phyloP scores from a whole-genome alignment of 2,888 invertebrate genomes.

The Alviniconcha strummeri region DNA sequence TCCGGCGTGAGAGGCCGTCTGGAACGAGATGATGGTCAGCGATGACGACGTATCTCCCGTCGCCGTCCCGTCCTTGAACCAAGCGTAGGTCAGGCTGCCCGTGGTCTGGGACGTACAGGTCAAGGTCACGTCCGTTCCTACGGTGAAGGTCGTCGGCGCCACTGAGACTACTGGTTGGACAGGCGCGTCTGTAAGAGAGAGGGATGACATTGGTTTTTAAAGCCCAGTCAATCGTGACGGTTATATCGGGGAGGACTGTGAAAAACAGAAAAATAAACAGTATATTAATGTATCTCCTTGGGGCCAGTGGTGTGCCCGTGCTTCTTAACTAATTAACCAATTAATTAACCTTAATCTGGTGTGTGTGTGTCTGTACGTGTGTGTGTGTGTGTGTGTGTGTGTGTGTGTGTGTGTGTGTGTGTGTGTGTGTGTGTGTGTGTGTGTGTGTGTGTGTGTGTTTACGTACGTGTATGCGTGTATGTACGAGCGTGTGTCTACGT shows the following conservation, averaged over 20 bases:
- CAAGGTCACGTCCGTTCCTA: not conserved
- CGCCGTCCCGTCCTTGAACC: constrained; percentile 19
- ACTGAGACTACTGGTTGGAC: not conserved
- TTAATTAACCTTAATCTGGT: too few species aligned
- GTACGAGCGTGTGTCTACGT: too few species aligned
- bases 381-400: too few species aligned
- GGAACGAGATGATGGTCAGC: not conserved
- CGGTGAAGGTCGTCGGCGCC: not conserved
- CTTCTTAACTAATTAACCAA: too few species aligned
- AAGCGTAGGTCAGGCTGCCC: constrained; percentile 9
- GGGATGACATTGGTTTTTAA: too few species aligned
- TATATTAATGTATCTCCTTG: not conserved
- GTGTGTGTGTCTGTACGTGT: too few species aligned
- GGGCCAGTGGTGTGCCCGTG: too few species aligned
- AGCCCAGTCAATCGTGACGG: too few species aligned
- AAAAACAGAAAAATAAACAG: not conserved
- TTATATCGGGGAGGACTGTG: not conserved
- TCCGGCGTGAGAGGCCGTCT: constrained; percentile 2
- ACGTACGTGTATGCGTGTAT: too few species aligned
- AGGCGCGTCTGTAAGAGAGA: constrained; percentile 12
- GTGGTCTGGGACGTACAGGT: not conserved
- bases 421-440: too few species aligned
- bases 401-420: too few species aligned
- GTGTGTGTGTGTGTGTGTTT: too few species aligned
- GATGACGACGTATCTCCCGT: not conserved